These are phyloP conservation scores for Alitta virens DNA, from an alignment of 2,888 invertebrate species.

Conservation along the genomic window DNA sequence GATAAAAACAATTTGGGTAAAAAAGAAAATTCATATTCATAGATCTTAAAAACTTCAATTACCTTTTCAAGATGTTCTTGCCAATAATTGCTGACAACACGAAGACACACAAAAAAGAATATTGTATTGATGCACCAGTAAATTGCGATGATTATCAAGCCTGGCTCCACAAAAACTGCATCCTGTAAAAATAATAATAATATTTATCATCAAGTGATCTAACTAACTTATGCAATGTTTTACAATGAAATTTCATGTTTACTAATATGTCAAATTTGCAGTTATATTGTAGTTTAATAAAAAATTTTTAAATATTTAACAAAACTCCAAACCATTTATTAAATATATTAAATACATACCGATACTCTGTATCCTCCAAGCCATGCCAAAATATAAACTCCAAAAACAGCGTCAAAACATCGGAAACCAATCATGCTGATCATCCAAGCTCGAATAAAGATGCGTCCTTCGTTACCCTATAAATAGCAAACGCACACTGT, in stretches of 20 bases:
- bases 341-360: too few relatives aligned
- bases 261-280: too few relatives aligned
- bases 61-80: slow-evolving; percentile 22
- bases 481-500: neutral
- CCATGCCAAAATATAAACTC: slow-evolving; percentile 28
- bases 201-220: too few relatives aligned
- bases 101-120: slow-evolving; percentile 25
- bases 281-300: too few relatives aligned
- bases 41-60: too few relatives aligned
- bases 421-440: slow-evolving; percentile 17
- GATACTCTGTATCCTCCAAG: slow-evolving; percentile 29
- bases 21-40: too few relatives aligned
- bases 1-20: too few relatives aligned
- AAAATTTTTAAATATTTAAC: too few relatives aligned
- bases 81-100: slow-evolving; percentile 32
- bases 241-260: too few relatives aligned
- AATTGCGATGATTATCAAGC: slow-evolving; percentile 25
- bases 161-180: slow-evolving; percentile 28
- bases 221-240: too few relatives aligned
- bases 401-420: slow-evolving; percentile 24
- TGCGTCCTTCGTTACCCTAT: neutral
- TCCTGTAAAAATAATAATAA: slow-evolving; percentile 25
- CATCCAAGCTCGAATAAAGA: slow-evolving; percentile 18
- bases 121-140: slow-evolving; percentile 29
- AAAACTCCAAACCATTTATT: too few relatives aligned